phyloP scores from a whole-genome alignment of 1,140 invertebrate genomes.

The Mizuhopecten yessoensis region DNA sequence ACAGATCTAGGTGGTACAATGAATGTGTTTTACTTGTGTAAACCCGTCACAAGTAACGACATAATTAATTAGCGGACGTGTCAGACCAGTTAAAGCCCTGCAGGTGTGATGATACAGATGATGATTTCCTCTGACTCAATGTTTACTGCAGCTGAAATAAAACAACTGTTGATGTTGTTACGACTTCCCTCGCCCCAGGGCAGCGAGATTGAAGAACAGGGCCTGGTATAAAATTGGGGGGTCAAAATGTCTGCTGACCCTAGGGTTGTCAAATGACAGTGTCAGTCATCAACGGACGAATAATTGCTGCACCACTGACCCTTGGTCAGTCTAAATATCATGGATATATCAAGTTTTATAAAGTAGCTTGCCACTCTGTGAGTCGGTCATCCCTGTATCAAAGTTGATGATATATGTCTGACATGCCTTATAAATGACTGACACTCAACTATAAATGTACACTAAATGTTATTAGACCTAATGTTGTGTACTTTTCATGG shows the following conservation, averaged over 20 bases:
- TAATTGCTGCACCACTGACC: neutral
- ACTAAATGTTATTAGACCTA: neutral
- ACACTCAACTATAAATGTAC: neutral
- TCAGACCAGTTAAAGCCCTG: neutral
- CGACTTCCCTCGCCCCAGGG: constrained; percentile 26
- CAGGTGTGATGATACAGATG: constrained; percentile 32
- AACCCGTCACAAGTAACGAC: neutral
- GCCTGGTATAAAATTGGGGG: neutral
- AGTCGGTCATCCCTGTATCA: neutral
- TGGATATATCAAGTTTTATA: constrained; percentile 21
- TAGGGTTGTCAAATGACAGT: constrained; percentile 32
- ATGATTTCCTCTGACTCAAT: constrained; percentile 34
- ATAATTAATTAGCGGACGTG: constrained; percentile 38
- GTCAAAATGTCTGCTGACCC: neutral
- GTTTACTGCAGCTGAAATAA: constrained; percentile 27
- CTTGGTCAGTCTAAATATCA: neutral
- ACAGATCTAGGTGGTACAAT: constrained; percentile 12
- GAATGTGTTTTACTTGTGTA: constrained; percentile 18
- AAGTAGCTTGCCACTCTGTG: neutral
- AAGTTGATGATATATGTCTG: neutral
- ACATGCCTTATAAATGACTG: too few relatives aligned
- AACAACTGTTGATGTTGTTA: constrained; percentile 8
- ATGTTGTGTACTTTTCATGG: neutral
- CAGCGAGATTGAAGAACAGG: neutral
- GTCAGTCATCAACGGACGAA: neutral